Evolutionary conservation across 1,140 invertebrate species (phyloP).

Genomic region (Drosophila parabipectinata): DNA sequence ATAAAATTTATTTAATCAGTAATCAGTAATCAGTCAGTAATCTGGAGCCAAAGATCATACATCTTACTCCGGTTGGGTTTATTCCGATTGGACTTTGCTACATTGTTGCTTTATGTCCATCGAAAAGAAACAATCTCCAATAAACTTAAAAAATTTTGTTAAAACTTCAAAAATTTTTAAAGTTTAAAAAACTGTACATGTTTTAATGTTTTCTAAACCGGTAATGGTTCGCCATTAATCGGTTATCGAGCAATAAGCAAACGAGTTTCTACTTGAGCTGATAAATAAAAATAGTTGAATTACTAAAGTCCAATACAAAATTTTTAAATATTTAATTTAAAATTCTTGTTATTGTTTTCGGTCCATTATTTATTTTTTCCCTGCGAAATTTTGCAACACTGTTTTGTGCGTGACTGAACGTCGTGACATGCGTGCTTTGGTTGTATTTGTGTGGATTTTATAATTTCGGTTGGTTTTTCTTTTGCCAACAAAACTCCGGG

Average conservation of each 20-base stretch:
- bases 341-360: neutral
- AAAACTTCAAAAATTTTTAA: too few relatives aligned
- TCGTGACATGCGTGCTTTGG: constrained; percentile 65
- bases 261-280: neutral
- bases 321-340: too few relatives aligned
- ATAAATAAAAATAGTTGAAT: neutral
- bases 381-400: constrained; percentile 46
- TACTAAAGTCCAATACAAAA: neutral
- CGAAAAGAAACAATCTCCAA: too few relatives aligned
- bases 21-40: too few relatives aligned
- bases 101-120: too few relatives aligned
- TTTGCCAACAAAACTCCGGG: constrained; percentile 5
- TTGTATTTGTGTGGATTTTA: constrained; percentile 43
- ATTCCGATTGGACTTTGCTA: too few relatives aligned
- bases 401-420: constrained; percentile 75
- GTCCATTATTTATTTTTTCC: neutral
- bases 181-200: too few relatives aligned
- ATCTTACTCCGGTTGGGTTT: too few relatives aligned
- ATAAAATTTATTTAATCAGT: too few relatives aligned
- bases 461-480: constrained; percentile 32
- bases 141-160: too few relatives aligned
- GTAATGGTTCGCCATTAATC: neutral
- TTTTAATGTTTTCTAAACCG: neutral
- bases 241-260: neutral
- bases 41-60: too few relatives aligned